Evolutionary conservation across 2,113 vertebrate species (phyloP), one percentile per base, ranked within the genome.

Genomic region (Hyla sarda): DNA sequence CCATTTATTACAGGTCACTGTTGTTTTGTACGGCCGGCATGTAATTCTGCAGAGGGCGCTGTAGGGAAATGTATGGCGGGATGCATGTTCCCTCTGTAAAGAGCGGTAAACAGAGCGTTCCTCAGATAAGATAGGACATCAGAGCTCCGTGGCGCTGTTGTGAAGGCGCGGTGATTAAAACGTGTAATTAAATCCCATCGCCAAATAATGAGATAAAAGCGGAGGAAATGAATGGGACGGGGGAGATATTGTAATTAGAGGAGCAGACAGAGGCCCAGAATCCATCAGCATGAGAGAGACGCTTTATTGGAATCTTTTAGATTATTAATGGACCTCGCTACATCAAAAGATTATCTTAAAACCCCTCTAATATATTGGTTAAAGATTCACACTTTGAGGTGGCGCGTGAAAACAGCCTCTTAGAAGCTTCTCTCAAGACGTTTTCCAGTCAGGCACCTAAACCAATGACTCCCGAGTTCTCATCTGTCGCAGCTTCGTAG

Each of bases 181-280:
- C 32, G 81, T 82, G 65, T 82, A 82, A 82, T 82, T 82, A 82
- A 82, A 82, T 82, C 81, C 81, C 16, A 54, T 72, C 81, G 50
- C 28, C 41, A 65, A 34, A 82, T 71, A 69, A 82, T 58, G 62
- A 71, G 81, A 69, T 82, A 54, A 71, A 19, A 82, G 81, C 5
- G 45, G 0, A 21, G 45, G 48, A 69, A 71, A 82, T 47, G 28
- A 50, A 82, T n/a, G 62, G 81, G 45, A 14, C 32, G 65, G 14
- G 73, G 19, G 65, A 72, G 81, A 72, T 82, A 71, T 67, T 71
- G 81, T 71, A 72, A 82, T 82, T 52, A 82, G 81, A 82, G 2
- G 25, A 47, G 45, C 65, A 7, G 81, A 82, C 50, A 52, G 45
- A 16, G 81, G 45, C 65, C 28, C 11, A 32, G 48, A 34, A 50